Evolutionary conservation across 64 coral and sea anemone genomes (phyloP), one percentile per base, ranked within the genome.

Genomic region (Pocillopora verrucosa): DNA sequence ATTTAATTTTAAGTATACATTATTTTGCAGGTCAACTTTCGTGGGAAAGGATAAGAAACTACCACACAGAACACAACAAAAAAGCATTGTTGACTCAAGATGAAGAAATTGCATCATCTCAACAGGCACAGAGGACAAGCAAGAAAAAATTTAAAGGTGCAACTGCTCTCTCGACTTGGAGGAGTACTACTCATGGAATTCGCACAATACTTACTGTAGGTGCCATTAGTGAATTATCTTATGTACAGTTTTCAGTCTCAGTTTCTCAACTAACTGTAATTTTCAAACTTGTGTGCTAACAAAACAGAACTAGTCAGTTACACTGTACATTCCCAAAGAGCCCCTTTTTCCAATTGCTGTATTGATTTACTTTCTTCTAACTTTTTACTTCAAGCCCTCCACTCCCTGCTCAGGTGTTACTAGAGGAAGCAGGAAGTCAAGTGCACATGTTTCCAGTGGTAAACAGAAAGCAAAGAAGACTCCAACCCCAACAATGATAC

Each of bases 41-140:
- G 0, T 92, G 90, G 90, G 82, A 86, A 73, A 86, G 65, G 34
- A 80, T 92, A 60, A 76, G 36, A 61, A 37, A 80, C 13, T 80
- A 87, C 76, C 60, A 92, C 13, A 92, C 41, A 56, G 56, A 59
- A 59, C 63, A 62, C 51, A 79, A 61, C 36, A 72, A 67, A 34
- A 16, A 16, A 13, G 13, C 56, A 24, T 16, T 80, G 60, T 13
- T 26, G 16, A 6, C 16, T 35, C 22, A 65, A 85, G 61, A 3
- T 22, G 80, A 65, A 45, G 20, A 13, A 68, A 36, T 16, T 1
- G 0, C 34, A 41, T 6, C 36, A 79, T 24, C 13, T 17, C 0
- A 25, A 3, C 75, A 22, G 56, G 22, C 73, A 78, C 65, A 76
- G 20, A 36, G 69, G 72, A 58, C 25, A 10, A 5, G 34, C 5